Evolutionary conservation across 1,140 invertebrate species (phyloP), one percentile per base, ranked within the genome.

Genomic region (Mylabris phalerata): DNA sequence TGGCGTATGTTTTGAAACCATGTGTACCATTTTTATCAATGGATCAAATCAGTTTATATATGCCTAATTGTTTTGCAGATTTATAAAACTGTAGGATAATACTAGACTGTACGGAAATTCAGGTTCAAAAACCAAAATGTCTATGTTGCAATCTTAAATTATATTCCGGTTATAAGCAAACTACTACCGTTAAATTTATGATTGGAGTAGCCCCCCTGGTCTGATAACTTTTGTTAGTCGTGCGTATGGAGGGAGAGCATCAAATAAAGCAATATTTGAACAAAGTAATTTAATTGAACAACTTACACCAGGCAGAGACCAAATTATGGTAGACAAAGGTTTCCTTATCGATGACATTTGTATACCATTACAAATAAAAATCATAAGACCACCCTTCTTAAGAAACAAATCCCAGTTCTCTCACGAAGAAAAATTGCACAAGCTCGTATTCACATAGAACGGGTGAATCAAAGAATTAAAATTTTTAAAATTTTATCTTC

Each of bases 131-230:
- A 41, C 50, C 10, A 1, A 54, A 54, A 41, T 47, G 32, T 19
- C 26, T 57, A 3, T 47, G 43, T 42, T 61, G 54, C 32, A 5
- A 24, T 9, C 47, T 56, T 10, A 19, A 38, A 26, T 42, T 0
- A 1, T 57, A 61, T 51, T 61, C 59, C 19, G 3, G 46, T 43
- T 61, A 61, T 47, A 61, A 61, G 41, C 4, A n/a, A 9, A 48
- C 7, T n/a, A 9, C 50, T 9, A 73, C 68, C 39, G 49, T 62
- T 38, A 75, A 72, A 63, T 57, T 66, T 46, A 59, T 73, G 55
- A 64, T 66, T 45, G 65, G 58, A 9, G 59, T 72, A 40, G 61
- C 62, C 38, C 69, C 41, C 64, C 55, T 11, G 71, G 67, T 24
- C 19, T 52, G n/a, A 64, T 73, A 19, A 58, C 55, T 13, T 73